phyloP scores from a whole-genome alignment of 2,888 invertebrate species.

The Entomobrya multifasciata region DNA sequence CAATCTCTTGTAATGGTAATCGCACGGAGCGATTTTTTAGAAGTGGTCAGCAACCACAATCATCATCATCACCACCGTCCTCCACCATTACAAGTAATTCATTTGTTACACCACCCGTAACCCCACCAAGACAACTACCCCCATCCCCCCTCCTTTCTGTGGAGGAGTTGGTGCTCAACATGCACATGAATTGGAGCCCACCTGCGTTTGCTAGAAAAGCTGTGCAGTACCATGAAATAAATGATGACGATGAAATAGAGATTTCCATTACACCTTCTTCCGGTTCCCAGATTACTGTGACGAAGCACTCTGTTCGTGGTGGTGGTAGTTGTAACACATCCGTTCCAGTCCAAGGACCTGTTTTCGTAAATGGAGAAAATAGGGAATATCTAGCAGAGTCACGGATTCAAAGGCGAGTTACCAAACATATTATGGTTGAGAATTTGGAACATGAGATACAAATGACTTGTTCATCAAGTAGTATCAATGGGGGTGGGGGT shows the following conservation, averaged over 20 bases:
- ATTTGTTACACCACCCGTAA: conserved; percentile 16
- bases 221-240: conserved; percentile 54
- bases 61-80: not conserved
- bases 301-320: conserved; percentile 17
- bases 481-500: not conserved
- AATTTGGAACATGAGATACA: conserved; percentile 39
- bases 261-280: conserved; percentile 32
- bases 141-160: not conserved
- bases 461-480: conserved; percentile 20
- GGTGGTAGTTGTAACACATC: not conserved
- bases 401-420: no score
- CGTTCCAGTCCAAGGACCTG: not conserved
- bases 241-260: conserved; percentile 58
- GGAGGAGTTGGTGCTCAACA: not conserved
- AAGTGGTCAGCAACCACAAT: no score
- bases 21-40: no score
- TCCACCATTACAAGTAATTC: not conserved
- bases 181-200: conserved; percentile 20
- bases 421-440: conserved; percentile 50
- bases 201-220: conserved; percentile 18
- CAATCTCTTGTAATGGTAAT: no score
- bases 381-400: no score
- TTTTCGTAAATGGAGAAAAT: not conserved
- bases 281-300: conserved; percentile 47
- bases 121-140: not conserved